Base-by-base conservation (phyloP, 2,113 vertebrate species). In the Vanacampus margaritifer region DNA sequence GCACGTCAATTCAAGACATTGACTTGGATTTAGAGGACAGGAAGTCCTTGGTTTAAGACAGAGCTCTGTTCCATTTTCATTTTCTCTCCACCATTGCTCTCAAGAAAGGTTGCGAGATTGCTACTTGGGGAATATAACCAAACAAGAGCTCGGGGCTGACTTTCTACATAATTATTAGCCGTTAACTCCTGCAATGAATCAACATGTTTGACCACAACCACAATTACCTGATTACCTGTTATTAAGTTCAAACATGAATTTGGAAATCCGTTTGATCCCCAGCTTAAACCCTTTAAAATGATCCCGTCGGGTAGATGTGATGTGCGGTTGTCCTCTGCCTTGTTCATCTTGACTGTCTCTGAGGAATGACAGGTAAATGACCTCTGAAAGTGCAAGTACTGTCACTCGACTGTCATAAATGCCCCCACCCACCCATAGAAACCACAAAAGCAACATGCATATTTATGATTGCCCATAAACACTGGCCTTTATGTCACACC, bases 391-490 rank as follows among this genome's bases (percentile, higher is more conserved):
- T 84, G 76, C 82, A 85, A 65, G 82, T 73, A 65, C 86, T 89
- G 88, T 89, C 90, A 89, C 79, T 85, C 71, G 72, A 60, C 80
- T 84, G 85, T 89, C 88, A 89, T 82, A 84, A 83, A 86, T 79
- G 83, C 83, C 79, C 69, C 76, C 53, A 17, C 54, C 54, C 54
- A 32, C 14, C 14, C 14, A n/a, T 71, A 60, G 75, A 77, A 67
- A 67, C 71, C 53, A 80, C 67, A 61, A 60, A 74, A 84, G 78
- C 77, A 79, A 62, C 85, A 88, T 90, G 85, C 86, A 91, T 93
- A 91, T 92, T 91, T 89, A 93, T 91, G 87, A 86, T 78, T 79
- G 70, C 46, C 83, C 83, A 80, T 80, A 88, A 90, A 86, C 83
- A 84, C 69, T 74, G 81, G 76, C 87, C 87, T 79, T 57, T 79